A percentile compares a stretch with the other conserved stretches of the same genome.
These are phyloP conservation scores for Conus ventricosus DNA, from an alignment of 1,140 invertebrate species.

Conservation along the genomic window DNA sequence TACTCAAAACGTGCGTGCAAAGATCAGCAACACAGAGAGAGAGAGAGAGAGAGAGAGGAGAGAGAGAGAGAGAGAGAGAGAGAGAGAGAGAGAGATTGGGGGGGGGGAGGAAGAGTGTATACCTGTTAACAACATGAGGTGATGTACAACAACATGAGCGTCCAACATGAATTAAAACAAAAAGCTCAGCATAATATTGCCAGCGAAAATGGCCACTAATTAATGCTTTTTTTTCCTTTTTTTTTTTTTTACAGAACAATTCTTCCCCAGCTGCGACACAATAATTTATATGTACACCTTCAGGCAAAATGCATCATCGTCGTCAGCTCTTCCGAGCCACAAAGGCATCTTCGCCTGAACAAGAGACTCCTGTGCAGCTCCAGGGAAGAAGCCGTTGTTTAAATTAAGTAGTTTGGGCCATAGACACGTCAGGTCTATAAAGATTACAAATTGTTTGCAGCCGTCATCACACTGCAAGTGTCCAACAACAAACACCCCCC, in stretches of 20 bases:
- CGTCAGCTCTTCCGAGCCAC: background rate
- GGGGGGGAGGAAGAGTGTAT: too few species aligned
- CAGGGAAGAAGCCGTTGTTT: background rate
- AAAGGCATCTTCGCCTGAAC: background rate
- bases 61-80: constrained; percentile 3
- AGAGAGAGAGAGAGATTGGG: background rate
- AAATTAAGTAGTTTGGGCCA: constrained; percentile 19
- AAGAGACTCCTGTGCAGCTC: background rate
- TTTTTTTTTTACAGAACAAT: too few species aligned
- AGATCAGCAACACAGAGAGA: background rate
- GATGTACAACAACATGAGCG: background rate
- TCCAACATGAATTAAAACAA: background rate
- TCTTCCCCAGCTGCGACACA: background rate
- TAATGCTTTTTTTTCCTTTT: background rate
- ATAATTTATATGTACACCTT: constrained; percentile 4
- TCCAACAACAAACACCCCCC: background rate
- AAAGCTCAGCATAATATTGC: background rate
- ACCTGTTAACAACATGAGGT: too few species aligned
- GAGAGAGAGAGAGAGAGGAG: background rate
- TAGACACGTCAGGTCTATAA: background rate
- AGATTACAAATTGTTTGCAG: background rate
- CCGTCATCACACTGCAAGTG: background rate
- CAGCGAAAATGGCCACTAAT: background rate
- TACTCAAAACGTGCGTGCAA: too few species aligned
- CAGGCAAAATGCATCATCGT: background rate